Evolutionary conservation across 2,113 vertebrate species (phyloP).

Genomic region (Gambusia holbrooki): DNA sequence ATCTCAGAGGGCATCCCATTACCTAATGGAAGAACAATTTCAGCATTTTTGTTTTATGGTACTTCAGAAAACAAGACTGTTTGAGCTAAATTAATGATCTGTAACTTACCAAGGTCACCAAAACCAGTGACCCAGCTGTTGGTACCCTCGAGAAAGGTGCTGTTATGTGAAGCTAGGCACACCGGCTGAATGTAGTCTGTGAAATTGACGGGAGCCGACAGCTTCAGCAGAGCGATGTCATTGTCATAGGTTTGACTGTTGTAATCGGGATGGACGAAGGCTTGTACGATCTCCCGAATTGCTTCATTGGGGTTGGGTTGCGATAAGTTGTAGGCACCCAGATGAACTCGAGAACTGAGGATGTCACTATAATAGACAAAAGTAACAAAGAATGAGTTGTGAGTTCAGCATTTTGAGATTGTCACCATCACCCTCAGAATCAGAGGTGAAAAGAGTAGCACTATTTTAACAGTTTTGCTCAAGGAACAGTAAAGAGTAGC

Average conservation of each 20-base stretch:
- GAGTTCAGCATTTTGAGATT: not conserved
- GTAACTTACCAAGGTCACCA: not conserved
- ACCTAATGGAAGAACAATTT: not conserved
- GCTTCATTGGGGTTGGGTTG: not conserved
- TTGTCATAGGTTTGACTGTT: rapidly evolving
- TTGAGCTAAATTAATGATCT: not conserved
- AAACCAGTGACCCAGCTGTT: slow-evolving; percentile 64
- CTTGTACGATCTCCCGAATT: not conserved
- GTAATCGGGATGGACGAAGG: not conserved
- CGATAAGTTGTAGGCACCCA: not conserved
- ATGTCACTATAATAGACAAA: not conserved
- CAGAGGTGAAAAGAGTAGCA: no score
- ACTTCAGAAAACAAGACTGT: rapidly evolving
- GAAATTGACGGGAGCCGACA: slow-evolving; percentile 47
- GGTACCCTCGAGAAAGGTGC: slow-evolving; percentile 24
- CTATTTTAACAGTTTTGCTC: no score
- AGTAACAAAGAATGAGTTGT: not conserved
- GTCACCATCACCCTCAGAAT: not conserved
- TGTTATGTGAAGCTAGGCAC: slow-evolving; percentile 74
- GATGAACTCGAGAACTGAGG: not conserved
- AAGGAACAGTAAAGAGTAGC: no score
- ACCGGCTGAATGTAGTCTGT: slow-evolving; percentile 67
- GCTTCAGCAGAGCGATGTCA: slow-evolving; percentile 49
- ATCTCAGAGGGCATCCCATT: not conserved
- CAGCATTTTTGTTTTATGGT: not conserved